Conservation (phyloP, 1,140 invertebrate species). For the Caerostris darwini region DNA sequence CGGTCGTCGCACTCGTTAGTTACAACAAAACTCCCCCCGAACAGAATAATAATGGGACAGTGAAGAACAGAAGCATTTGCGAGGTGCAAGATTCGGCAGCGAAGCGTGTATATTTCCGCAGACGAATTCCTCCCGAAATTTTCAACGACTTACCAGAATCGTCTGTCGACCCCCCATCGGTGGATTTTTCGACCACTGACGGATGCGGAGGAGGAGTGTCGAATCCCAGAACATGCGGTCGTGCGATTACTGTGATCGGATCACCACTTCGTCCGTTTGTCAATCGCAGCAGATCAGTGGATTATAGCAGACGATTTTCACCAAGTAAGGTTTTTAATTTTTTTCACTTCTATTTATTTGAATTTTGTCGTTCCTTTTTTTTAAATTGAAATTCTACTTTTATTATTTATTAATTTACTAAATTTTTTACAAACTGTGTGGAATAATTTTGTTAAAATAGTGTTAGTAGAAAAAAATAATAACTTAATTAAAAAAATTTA, state of each 20-base stretch:
- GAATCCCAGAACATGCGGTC: background rate
- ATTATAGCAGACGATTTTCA: constrained; percentile 61
- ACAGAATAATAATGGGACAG: constrained; percentile 5
- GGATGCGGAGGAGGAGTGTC: background rate
- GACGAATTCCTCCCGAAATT: constrained; percentile 70
- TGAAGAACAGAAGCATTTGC: constrained; percentile 12
- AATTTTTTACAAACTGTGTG: too few relatives aligned
- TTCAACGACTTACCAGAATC: constrained; percentile 71
- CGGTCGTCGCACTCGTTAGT: constrained; percentile 48
- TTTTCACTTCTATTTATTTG: background rate
- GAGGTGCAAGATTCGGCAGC: constrained; percentile 23
- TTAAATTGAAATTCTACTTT: background rate
- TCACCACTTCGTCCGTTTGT: constrained; percentile 17
- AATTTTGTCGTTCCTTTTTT: background rate
- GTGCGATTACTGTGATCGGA: constrained; percentile 58
- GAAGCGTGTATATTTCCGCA: constrained; percentile 66
- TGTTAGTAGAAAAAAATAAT: too few relatives aligned
- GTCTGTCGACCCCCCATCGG: constrained; percentile 71
- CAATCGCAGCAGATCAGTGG: constrained; percentile 57
- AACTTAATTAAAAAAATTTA: too few relatives aligned
- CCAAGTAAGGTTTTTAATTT: constrained; percentile 24
- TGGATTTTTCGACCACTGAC: background rate
- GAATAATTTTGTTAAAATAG: too few relatives aligned
- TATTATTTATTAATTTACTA: background rate
- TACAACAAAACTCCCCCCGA: background rate